Percentiles rank a stretch among this genome's conserved stretches.
Conservation (phyloP, 2,888 invertebrate species). For the Cancer borealis region DNA sequence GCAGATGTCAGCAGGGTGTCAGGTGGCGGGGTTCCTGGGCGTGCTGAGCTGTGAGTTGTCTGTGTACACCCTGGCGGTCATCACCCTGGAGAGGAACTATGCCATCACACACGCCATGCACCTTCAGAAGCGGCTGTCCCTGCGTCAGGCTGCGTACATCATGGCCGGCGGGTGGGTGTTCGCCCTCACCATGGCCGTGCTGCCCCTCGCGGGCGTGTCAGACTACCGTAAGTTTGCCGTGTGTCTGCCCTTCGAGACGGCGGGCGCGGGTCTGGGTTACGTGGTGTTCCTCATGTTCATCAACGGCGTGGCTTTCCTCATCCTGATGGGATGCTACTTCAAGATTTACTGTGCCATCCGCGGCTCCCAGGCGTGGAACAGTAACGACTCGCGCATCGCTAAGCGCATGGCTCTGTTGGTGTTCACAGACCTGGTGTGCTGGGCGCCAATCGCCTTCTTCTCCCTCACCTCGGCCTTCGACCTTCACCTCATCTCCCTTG, state of each 20-base stretch:
- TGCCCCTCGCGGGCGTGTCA: conserved; percentile 94
- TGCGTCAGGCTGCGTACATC: conserved; percentile 93
- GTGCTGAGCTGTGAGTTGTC: conserved; percentile 96
- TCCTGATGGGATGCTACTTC: conserved; percentile 96
- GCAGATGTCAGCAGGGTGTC: conserved; percentile 97
- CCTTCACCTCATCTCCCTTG: conserved; percentile 92
- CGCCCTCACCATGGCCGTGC: conserved; percentile 90
- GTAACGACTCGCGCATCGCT: conserved; percentile 96
- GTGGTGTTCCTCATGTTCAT: conserved; percentile 94
- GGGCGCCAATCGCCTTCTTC: conserved; percentile 98
- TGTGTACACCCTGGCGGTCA: conserved; percentile 97
- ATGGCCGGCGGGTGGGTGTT: conserved; percentile 97
- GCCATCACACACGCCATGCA: conserved; percentile 99
- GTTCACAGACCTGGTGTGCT: conserved; percentile 98
- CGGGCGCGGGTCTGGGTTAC: conserved; percentile 89
- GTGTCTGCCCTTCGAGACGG: conserved; percentile 96
- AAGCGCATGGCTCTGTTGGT: conserved; percentile 97
- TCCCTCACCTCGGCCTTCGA: conserved; percentile 96
- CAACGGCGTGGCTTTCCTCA: conserved; percentile 95
- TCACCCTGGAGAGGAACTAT: conserved; percentile 96
- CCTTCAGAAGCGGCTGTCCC: conserved; percentile 92
- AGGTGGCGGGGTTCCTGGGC: conserved; percentile 95
- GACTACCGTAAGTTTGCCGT: conserved; percentile 98
- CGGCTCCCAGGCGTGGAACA: conserved; percentile 97
- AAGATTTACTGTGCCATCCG: conserved; percentile 99